These are phyloP conservation scores for Myotis planiceps DNA, from an alignment of 2,797 vertebrate species.

Conservation along the genomic window DNA sequence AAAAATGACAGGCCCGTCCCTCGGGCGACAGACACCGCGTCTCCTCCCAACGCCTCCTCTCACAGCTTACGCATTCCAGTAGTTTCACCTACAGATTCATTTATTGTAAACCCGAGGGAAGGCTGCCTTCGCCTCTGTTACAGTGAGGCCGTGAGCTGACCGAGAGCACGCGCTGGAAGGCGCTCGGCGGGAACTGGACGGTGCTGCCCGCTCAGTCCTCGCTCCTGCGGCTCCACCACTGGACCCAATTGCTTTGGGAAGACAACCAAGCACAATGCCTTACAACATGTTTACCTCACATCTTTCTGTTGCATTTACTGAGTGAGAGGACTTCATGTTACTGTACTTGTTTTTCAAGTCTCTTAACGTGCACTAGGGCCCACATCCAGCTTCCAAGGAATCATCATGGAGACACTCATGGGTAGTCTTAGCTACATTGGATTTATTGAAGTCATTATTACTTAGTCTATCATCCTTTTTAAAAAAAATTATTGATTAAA, in stretches of 20 bases:
- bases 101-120: neutral
- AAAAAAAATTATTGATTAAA: neutral
- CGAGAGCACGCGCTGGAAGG: neutral
- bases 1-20: neutral
- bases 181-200: fast-evolving
- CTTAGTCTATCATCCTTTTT: neutral
- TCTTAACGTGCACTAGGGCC: too few relatives aligned
- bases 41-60: neutral
- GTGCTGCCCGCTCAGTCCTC: neutral
- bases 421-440: neutral
- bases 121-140: neutral
- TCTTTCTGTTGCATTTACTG: neutral
- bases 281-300: neutral
- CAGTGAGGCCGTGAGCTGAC: neutral
- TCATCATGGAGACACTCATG: neutral
- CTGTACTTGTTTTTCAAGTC: neutral
- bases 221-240: too few relatives aligned
- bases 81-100: neutral
- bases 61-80: neutral
- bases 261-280: neutral
- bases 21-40: neutral
- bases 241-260: neutral
- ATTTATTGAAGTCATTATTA: neutral
- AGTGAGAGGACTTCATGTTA: too few relatives aligned
- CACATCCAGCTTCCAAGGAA: neutral